Evolutionary conservation across 2,113 vertebrate species (phyloP).

Genomic region (Thunnus maccoyii): DNA sequence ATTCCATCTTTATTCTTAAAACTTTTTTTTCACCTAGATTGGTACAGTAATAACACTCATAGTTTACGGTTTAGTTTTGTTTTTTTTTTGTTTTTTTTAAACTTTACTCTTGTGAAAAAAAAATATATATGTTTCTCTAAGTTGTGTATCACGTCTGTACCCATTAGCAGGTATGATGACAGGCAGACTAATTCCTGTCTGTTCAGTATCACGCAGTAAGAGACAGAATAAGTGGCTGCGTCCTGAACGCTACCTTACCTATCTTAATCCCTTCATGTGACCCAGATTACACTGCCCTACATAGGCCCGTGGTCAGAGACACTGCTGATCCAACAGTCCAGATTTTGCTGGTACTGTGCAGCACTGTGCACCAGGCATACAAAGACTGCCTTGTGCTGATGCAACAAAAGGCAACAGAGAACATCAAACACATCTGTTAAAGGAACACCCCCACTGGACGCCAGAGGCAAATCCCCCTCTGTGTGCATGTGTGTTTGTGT

Average conservation of each 20-base stretch:
- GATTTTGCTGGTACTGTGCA: constrained; percentile 44
- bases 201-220: constrained; percentile 18
- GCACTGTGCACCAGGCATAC: constrained; percentile 56
- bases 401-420: constrained; percentile 82
- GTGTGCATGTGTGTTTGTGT: constrained; percentile 28
- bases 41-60: too few species aligned
- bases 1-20: too few species aligned
- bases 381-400: constrained; percentile 80
- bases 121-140: not conserved
- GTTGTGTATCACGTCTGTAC: not conserved
- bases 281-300: constrained; percentile 64
- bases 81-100: too few species aligned
- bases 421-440: constrained; percentile 80
- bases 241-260: constrained; percentile 50
- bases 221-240: constrained; percentile 2
- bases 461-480: constrained; percentile 58
- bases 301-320: constrained; percentile 31
- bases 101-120: too few species aligned
- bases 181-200: not conserved
- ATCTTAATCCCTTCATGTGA: constrained; percentile 60
- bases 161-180: not conserved
- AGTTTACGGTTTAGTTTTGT: too few species aligned
- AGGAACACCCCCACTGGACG: constrained; percentile 66
- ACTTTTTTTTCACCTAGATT: too few species aligned
- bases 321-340: constrained; percentile 53